phyloP scores from a whole-genome alignment of 1,140 invertebrate species.

The Drosophila navojoa region DNA sequence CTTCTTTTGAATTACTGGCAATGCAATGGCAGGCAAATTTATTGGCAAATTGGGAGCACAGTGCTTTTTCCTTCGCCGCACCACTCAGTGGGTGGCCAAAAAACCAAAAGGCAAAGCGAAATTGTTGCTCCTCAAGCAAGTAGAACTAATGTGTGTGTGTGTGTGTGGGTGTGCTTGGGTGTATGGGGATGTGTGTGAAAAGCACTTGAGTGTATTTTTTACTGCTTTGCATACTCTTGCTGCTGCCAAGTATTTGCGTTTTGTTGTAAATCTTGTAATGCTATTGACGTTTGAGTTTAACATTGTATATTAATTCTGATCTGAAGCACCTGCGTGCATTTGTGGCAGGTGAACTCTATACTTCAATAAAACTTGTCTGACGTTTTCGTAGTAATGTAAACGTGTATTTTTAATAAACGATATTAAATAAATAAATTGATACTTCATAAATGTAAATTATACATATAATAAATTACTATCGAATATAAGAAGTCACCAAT shows the following conservation, averaged over 20 bases:
- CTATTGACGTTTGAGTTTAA: neutral
- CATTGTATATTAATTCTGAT: neutral
- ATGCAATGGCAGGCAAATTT: constrained; percentile 76
- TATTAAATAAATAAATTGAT: too few species aligned
- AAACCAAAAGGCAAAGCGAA: constrained; percentile 19
- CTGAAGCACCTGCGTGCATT: too few species aligned
- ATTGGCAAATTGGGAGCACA: constrained; percentile 81
- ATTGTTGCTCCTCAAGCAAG: constrained; percentile 29
- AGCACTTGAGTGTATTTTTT: constrained; percentile 75
- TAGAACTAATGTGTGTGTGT: constrained; percentile 7
- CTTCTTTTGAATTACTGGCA: constrained; percentile 70
- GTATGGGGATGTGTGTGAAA: constrained; percentile 19
- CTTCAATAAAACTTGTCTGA: too few species aligned
- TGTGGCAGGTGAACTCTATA: too few species aligned
- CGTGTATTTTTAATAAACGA: too few species aligned
- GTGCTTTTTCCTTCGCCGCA: constrained; percentile 56
- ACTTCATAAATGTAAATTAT: too few species aligned
- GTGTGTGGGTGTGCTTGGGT: neutral
- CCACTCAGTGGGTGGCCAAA: constrained; percentile 9
- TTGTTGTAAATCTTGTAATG: constrained; percentile 6
- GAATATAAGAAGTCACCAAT: too few species aligned
- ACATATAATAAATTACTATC: too few species aligned
- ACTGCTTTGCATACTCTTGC: constrained; percentile 55
- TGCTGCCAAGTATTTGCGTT: constrained; percentile 3
- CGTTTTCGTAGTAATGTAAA: too few species aligned